Conservation (phyloP, 2,888 invertebrate species). For the Eupithecia exiguata region DNA sequence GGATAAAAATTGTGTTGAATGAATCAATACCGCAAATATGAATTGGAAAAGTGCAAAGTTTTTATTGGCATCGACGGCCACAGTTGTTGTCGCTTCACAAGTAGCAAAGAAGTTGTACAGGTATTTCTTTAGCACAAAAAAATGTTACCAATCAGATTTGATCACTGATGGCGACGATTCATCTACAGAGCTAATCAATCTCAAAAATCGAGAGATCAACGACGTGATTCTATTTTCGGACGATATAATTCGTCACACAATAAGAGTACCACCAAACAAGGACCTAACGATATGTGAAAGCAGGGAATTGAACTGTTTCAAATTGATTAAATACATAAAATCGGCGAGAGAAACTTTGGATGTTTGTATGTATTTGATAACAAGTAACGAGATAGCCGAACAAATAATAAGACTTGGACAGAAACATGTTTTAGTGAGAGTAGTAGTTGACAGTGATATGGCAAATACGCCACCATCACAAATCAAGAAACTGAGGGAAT, state of each 20-base stretch:
- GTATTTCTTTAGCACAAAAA: constrained; percentile 61
- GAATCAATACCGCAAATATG: constrained; percentile 58
- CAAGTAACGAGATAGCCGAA: constrained; percentile 77
- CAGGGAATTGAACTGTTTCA: constrained; percentile 76
- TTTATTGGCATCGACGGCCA: constrained; percentile 73
- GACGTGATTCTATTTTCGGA: constrained; percentile 80
- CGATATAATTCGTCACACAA: constrained; percentile 68
- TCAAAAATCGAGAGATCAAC: constrained; percentile 75
- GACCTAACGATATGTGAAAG: constrained; percentile 73
- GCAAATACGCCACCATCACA: constrained; percentile 77
- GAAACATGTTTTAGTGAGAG: constrained; percentile 75
- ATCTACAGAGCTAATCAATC: constrained; percentile 62
- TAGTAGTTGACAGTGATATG: constrained; percentile 79
- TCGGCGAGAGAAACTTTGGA: constrained; percentile 79
- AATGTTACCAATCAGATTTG: constrained; percentile 50
- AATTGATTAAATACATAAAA: constrained; percentile 77
- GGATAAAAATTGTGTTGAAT: constrained; percentile 38
- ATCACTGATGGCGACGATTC: constrained; percentile 54
- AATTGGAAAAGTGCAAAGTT: constrained; percentile 77
- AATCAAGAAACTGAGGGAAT: constrained; percentile 75
- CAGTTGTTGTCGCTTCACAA: constrained; percentile 73
- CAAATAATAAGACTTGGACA: constrained; percentile 78
- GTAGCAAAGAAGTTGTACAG: constrained; percentile 71
- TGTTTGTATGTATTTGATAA: constrained; percentile 81
- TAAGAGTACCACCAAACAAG: constrained; percentile 69